These are phyloP conservation scores for Sorex maritimensis DNA, from an alignment of 2,797 vertebrate species.

Conservation along the genomic window DNA sequence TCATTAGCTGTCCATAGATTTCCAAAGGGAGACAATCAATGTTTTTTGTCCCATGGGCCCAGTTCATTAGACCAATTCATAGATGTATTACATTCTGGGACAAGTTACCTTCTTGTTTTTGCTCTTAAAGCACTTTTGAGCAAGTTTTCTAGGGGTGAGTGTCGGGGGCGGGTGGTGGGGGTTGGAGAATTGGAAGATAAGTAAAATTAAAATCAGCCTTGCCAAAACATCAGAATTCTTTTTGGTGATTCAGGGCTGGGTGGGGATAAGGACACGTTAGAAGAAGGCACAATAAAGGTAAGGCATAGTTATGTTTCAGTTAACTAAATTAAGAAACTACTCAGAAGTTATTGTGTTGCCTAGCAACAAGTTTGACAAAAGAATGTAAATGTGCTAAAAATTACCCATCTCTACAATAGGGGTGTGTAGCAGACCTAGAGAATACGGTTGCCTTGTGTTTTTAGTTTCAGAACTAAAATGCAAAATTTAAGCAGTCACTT, in stretches of 20 bases:
- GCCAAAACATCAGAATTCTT: conserved; percentile 5
- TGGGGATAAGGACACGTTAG: conserved; percentile 1
- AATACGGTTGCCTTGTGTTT: conserved; percentile 51
- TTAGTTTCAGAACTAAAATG: conserved; percentile 50
- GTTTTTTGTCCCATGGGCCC: conserved; percentile 24
- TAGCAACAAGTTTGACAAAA: conserved; percentile 81
- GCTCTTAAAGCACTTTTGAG: conserved; percentile 9
- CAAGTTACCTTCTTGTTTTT: conserved; percentile 29
- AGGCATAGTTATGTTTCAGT: conserved; percentile 59
- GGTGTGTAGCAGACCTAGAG: conserved; percentile 58
- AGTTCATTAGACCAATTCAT: conserved; percentile 58
- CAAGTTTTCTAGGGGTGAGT: conserved; percentile 13
- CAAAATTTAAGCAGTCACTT: neutral
- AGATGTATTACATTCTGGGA: neutral
- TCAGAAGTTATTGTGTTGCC: conserved; percentile 76
- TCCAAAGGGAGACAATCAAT: neutral
- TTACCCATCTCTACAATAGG: conserved; percentile 74
- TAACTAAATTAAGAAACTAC: conserved; percentile 83
- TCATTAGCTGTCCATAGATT: neutral
- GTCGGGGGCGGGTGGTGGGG: rapidly evolving
- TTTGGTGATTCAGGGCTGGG: neutral
- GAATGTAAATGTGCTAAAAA: conserved; percentile 81
- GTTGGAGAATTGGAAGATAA: neutral
- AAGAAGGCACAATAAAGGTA: conserved; percentile 55
- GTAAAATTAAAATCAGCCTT: neutral